phyloP scores from a whole-genome alignment of 2,797 vertebrate genomes.

The Ambastaia sidthimunki region DNA sequence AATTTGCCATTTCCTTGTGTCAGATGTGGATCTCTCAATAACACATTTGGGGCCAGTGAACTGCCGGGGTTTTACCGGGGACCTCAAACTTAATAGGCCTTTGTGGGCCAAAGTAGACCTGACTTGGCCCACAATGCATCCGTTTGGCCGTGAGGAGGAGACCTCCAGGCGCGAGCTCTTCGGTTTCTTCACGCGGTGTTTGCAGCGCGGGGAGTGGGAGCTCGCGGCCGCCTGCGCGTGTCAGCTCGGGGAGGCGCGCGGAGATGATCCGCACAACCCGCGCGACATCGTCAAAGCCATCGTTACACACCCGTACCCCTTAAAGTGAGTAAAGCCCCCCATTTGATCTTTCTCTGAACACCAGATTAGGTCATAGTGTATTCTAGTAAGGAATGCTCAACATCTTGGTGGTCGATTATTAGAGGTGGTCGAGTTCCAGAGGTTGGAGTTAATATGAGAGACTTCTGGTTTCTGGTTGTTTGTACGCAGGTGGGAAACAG shows the following conservation, averaged over 20 bases:
- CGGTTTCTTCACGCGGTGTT: constrained; percentile 85
- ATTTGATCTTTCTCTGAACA: neutral
- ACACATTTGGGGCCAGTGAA: constrained; percentile 33
- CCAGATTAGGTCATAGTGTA: too few species aligned
- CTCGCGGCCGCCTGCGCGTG: constrained; percentile 87
- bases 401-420: too few species aligned
- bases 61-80: neutral
- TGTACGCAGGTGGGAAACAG: constrained; percentile 75
- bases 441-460: neutral
- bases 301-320: constrained; percentile 78
- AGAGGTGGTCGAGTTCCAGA: neutral
- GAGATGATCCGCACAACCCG: constrained; percentile 72
- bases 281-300: constrained; percentile 82
- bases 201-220: constrained; percentile 88
- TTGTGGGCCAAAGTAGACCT: constrained; percentile 30
- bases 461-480: neutral
- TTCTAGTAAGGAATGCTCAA: too few species aligned
- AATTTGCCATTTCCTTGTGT: neutral
- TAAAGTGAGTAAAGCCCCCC: constrained; percentile 76
- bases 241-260: constrained; percentile 79
- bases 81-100: neutral
- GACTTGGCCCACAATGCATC: constrained; percentile 72
- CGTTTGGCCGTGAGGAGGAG: constrained; percentile 84
- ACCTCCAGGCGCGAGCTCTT: constrained; percentile 85
- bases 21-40: constrained; percentile 50